phyloP scores from a whole-genome alignment of 2,797 vertebrate species.

The Mormyrus hasselquistii region DNA sequence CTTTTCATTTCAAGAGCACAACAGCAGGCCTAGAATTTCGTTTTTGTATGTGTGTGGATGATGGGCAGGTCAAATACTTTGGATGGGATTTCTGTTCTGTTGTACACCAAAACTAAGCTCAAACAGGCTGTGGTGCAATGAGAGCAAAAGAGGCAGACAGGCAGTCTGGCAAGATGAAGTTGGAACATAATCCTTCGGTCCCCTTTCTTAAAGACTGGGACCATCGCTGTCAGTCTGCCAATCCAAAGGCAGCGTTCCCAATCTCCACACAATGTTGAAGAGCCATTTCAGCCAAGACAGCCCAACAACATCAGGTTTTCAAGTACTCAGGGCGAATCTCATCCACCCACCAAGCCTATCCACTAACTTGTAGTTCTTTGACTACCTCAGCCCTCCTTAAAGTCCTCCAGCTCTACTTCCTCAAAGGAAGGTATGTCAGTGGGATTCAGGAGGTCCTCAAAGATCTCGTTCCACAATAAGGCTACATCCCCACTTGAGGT shows the following conservation, averaged over 20 bases:
- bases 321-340: neutral
- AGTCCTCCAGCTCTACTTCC: neutral
- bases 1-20: neutral
- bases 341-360: neutral
- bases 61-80: neutral
- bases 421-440: neutral
- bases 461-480: neutral
- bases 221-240: neutral
- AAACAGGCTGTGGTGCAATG: neutral
- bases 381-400: neutral
- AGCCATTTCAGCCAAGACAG: neutral
- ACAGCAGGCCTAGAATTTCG: neutral
- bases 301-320: neutral
- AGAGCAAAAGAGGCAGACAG: neutral
- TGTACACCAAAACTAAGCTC: neutral
- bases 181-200: neutral
- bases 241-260: neutral
- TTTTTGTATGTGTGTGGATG: neutral
- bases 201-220: neutral
- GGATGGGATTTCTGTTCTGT: neutral
- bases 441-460: neutral
- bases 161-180: neutral
- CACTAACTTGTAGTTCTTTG: neutral
- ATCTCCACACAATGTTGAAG: neutral
- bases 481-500: neutral